phyloP scores from a whole-genome alignment of 2,888 invertebrate species.

The Morinoia aosen region DNA sequence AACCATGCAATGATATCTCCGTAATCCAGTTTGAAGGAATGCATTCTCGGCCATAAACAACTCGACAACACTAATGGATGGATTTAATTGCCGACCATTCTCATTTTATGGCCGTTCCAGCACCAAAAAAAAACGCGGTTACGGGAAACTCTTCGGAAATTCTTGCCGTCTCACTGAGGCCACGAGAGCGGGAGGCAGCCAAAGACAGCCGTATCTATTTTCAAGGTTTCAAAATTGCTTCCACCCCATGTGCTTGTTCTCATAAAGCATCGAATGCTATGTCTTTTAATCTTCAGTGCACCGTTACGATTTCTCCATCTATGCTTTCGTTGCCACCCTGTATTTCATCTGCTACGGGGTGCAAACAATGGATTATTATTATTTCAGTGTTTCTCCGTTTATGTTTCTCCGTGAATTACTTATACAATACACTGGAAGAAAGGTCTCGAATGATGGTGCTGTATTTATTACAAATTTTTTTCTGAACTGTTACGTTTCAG shows the following conservation, averaged over 20 bases:
- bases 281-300: neutral
- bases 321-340: no score
- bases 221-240: neutral
- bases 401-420: neutral
- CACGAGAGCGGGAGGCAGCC: neutral
- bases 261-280: neutral
- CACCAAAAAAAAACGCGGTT: neutral
- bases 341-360: no score
- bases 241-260: neutral
- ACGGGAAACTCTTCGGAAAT: slow-evolving; percentile 36
- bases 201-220: neutral
- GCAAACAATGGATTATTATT: neutral
- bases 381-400: neutral
- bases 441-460: neutral
- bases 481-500: no score
- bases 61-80: slow-evolving; percentile 54
- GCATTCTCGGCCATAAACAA: slow-evolving; percentile 54
- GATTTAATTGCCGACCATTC: slow-evolving; percentile 55
- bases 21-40: slow-evolving; percentile 55
- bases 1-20: slow-evolving; percentile 52
- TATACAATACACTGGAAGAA: neutral
- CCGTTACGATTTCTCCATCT: no score
- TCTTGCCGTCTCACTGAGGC: slow-evolving; percentile 41
- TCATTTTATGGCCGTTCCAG: slow-evolving; percentile 47
- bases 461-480: no score